phyloP scores from a whole-genome alignment of 2,113 vertebrate species.

The Rhagologus leucostigma region DNA sequence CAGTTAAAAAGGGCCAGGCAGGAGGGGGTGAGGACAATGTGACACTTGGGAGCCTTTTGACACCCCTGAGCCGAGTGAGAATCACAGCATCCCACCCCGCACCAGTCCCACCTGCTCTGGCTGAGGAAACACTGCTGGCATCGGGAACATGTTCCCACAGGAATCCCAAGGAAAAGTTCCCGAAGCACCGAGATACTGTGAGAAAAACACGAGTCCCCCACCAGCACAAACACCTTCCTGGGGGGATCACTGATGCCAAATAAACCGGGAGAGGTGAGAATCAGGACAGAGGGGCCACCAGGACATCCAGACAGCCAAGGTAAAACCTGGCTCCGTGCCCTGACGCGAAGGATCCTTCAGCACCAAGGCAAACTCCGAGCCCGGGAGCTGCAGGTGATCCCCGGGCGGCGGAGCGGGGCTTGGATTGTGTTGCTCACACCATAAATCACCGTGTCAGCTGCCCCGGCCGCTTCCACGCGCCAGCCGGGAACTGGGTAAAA shows the following conservation, averaged over 20 bases:
- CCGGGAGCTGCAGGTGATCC: neutral
- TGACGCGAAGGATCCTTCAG: neutral
- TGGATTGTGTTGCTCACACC: conserved; percentile 22
- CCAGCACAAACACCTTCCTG: neutral
- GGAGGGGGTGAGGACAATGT: neutral
- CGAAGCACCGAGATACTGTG: neutral
- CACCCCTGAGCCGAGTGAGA: neutral
- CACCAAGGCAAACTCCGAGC: neutral
- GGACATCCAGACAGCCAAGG: neutral
- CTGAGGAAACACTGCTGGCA: neutral
- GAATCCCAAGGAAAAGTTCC: neutral
- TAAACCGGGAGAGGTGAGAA: neutral
- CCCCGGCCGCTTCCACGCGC: neutral
- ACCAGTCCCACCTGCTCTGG: neutral
- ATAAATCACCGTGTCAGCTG: conserved; percentile 28
- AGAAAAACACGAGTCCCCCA: neutral
- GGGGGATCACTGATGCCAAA: neutral
- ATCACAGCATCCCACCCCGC: neutral
- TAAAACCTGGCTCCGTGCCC: neutral
- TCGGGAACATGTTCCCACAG: fast-evolving
- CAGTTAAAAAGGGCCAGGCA: neutral
- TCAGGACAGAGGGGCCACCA: fast-evolving
- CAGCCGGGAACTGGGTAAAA: neutral
- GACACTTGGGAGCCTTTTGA: neutral
- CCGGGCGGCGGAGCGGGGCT: neutral